Evolutionary conservation across 2,113 vertebrate genomes (phyloP), one percentile per base, ranked within the genome.

Genomic region (Salvelinus sp.): DNA sequence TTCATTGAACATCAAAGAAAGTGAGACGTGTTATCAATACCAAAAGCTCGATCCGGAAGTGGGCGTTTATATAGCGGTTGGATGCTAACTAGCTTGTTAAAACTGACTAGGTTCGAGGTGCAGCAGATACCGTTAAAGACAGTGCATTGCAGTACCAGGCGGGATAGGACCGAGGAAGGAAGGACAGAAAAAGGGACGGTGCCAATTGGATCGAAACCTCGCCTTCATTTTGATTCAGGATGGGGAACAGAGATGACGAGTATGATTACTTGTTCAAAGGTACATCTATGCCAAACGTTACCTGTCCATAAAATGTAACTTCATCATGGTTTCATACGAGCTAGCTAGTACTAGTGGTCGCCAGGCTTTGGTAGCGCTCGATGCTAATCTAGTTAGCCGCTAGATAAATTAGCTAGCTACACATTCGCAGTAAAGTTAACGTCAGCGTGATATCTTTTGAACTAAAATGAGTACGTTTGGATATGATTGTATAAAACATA

Each of bases 191-290:
- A 1, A 4, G 30, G 5, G 5, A 33, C 20, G 60, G 12, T 44
- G 1, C 22, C 44, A n/a, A 7, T 23, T 22, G 58, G n/a, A 60
- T n/a, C 28, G 2, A 4, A 62, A 27, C 25, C 58, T 62, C 16
- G n/a, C 18, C 6, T n/a, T 62, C 2, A 23, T 10, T 28, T 62
- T 25, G 38, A 54, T 54, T 18, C 83, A 86, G 87, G 65, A 95
- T 96, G 95, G 95, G 95, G 76, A 94, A 95, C 86, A 93, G 95
- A 83, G 95, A 96, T 85, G 95, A 96, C 83, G 95, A 96, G 87
- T 96, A 96, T 81, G 95, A 96, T 69, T 96, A 96, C 81, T 90
- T 96, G 78, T 96, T 96, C 88, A 96, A 96, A 95, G 95, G 95
- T 96, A 88, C 87, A 14, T 33, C 33, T 63, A 22, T 64, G 64